Evolutionary conservation across 2,797 vertebrate genomes (phyloP).

Genomic region (Cryptoprocta ferox): DNA sequence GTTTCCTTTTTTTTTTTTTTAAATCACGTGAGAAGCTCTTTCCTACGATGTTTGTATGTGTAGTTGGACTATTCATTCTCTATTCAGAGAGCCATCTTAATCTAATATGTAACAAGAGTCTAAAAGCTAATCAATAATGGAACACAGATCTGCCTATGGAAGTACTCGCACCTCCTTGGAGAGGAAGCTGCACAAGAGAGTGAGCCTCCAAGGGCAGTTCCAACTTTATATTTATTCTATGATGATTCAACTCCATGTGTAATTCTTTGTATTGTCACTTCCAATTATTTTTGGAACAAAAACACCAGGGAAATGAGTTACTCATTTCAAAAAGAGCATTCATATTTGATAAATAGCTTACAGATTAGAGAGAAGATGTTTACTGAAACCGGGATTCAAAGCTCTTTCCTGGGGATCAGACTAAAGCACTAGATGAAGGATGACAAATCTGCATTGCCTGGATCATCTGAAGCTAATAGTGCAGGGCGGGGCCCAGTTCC

Average conservation of each 20-base stretch:
- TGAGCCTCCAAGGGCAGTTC: constrained; percentile 81
- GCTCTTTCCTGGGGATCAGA: constrained; percentile 68
- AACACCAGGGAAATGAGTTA: constrained; percentile 76
- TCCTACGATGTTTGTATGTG: constrained; percentile 76
- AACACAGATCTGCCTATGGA: constrained; percentile 82
- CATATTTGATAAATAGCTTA: constrained; percentile 87
- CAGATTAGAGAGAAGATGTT: constrained; percentile 81
- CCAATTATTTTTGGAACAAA: constrained; percentile 86
- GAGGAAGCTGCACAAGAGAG: constrained; percentile 79
- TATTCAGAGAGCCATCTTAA: constrained; percentile 81
- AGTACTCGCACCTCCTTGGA: constrained; percentile 79
- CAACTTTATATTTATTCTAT: constrained; percentile 88
- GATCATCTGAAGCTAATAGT: constrained; percentile 66
- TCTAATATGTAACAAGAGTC: constrained; percentile 86
- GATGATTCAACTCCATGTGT: constrained; percentile 82
- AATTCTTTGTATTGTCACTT: constrained; percentile 86
- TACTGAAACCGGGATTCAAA: constrained; percentile 77
- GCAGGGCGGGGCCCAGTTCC: background rate
- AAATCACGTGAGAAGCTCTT: constrained; percentile 70
- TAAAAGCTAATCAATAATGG: constrained; percentile 89
- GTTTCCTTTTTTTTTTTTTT: constrained; percentile 46
- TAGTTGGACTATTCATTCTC: constrained; percentile 82
- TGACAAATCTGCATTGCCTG: constrained; percentile 64
- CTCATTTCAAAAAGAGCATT: constrained; percentile 81
- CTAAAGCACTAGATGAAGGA: constrained; percentile 71